Evolutionary conservation across 92 coral and sea anemone genomes (phyloP).

Genomic region (Phenganax stokvisi): DNA sequence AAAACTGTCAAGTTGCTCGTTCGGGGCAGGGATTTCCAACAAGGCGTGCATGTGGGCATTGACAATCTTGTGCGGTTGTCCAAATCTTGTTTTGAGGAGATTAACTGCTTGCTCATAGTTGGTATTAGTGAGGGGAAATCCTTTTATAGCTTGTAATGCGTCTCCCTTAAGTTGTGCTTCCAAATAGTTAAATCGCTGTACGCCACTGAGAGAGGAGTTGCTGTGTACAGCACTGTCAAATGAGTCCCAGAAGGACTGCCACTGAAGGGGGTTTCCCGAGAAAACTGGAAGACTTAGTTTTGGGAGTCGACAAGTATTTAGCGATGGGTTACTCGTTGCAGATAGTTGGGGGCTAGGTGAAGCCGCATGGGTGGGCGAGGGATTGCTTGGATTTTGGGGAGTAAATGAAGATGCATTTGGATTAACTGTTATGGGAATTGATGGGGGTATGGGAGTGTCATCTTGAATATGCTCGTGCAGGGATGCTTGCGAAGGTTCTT

Average conservation of each 20-base stretch:
- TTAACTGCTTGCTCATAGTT: conserved; percentile 38
- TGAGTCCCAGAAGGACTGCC: conserved; percentile 54
- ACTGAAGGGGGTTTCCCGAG: conserved; percentile 43
- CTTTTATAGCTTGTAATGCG: conserved; percentile 41
- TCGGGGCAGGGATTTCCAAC: conserved; percentile 19
- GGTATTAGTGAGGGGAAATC: conserved; percentile 34
- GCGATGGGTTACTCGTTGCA: neutral
- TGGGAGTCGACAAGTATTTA: conserved; percentile 39
- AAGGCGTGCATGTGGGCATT: conserved; percentile 42
- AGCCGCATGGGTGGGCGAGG: neutral
- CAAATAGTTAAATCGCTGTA: conserved; percentile 42
- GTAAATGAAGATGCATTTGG: neutral
- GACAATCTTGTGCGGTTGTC: conserved; percentile 26
- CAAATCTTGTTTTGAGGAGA: conserved; percentile 42
- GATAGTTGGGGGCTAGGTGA: conserved; percentile 1
- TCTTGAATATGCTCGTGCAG: neutral
- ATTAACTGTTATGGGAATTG: neutral
- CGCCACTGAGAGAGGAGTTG: conserved; percentile 27
- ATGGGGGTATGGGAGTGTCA: neutral
- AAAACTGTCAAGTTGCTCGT: conserved; percentile 23
- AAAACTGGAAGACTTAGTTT: conserved; percentile 43
- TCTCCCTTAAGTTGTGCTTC: conserved; percentile 45
- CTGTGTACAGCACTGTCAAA: conserved; percentile 44
- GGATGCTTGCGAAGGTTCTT: neutral
- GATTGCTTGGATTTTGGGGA: neutral